Conservation (phyloP, 2,888 invertebrate species). For the Polydrusus pterygomalis region DNA sequence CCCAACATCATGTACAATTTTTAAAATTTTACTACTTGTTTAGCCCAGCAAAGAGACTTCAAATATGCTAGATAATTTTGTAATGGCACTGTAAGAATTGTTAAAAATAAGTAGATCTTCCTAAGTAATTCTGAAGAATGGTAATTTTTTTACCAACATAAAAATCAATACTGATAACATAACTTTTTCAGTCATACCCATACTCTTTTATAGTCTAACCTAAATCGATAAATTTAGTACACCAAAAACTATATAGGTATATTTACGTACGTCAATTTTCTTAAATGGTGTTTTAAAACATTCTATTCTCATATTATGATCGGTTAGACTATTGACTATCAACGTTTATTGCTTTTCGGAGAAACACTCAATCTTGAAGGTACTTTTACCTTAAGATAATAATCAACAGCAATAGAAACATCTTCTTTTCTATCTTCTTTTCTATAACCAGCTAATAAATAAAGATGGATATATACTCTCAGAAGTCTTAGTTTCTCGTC, state of each 20-base stretch:
- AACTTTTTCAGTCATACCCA: slow-evolving; percentile 4
- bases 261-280: neutral
- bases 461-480: slow-evolving; percentile 16
- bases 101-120: slow-evolving; percentile 12
- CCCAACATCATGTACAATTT: no score
- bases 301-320: neutral
- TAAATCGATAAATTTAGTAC: neutral
- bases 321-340: slow-evolving; percentile 7
- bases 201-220: slow-evolving; percentile 21
- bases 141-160: slow-evolving; percentile 3
- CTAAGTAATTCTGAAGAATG: slow-evolving; percentile 3
- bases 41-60: no score
- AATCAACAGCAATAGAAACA: slow-evolving; percentile 47
- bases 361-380: slow-evolving; percentile 17
- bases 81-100: neutral
- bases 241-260: neutral
- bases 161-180: slow-evolving; percentile 26
- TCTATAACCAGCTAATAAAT: slow-evolving; percentile 29
- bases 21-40: no score
- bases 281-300: neutral
- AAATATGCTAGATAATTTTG: neutral
- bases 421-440: slow-evolving; percentile 29
- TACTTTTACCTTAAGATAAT: slow-evolving; percentile 27
- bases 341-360: slow-evolving; percentile 12
- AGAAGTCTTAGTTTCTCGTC: slow-evolving; percentile 37